Evolutionary conservation across 2,888 invertebrate genomes (phyloP).

Genomic region (Acrocyrtus sp.): DNA sequence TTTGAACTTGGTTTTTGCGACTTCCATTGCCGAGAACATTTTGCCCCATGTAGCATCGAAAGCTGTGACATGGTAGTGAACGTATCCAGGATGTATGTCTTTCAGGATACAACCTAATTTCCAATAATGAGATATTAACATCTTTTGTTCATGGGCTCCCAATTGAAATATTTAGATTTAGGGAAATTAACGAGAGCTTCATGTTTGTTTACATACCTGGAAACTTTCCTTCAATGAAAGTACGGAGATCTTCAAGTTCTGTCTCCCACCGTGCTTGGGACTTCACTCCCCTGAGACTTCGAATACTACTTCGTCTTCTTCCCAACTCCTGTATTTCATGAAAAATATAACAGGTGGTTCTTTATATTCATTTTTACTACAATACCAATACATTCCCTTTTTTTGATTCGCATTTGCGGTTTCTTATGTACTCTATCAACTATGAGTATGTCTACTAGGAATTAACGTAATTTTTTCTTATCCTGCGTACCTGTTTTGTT

Average conservation of each 20-base stretch:
- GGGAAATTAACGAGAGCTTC: too few relatives aligned
- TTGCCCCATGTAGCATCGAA: conserved; percentile 73
- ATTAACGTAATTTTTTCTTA: too few relatives aligned
- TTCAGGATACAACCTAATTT: conserved; percentile 62
- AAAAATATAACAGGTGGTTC: too few relatives aligned
- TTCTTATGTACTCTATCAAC: too few relatives aligned
- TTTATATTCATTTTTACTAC: too few relatives aligned
- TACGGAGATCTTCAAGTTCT: conserved; percentile 59
- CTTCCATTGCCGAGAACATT: conserved; percentile 72
- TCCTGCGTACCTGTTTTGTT: conserved; percentile 42
- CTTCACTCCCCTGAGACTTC: conserved; percentile 34
- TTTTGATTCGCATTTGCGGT: background rate
- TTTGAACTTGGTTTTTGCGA: conserved; percentile 69
- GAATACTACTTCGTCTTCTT: conserved; percentile 45
- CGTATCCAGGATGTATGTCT: conserved; percentile 64
- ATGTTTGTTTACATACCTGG: too few relatives aligned
- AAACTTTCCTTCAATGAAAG: conserved; percentile 60
- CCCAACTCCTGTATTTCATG: conserved; percentile 67
- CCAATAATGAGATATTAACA: too few relatives aligned
- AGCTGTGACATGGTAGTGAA: conserved; percentile 68
- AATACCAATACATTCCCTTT: conserved; percentile 1
- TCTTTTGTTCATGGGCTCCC: too few relatives aligned
- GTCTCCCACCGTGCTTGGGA: conserved; percentile 57
- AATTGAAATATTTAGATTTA: too few relatives aligned
- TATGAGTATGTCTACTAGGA: background rate